Base-by-base conservation (phyloP, 2,797 vertebrate genomes). In the Sebastes nivosus region DNA sequence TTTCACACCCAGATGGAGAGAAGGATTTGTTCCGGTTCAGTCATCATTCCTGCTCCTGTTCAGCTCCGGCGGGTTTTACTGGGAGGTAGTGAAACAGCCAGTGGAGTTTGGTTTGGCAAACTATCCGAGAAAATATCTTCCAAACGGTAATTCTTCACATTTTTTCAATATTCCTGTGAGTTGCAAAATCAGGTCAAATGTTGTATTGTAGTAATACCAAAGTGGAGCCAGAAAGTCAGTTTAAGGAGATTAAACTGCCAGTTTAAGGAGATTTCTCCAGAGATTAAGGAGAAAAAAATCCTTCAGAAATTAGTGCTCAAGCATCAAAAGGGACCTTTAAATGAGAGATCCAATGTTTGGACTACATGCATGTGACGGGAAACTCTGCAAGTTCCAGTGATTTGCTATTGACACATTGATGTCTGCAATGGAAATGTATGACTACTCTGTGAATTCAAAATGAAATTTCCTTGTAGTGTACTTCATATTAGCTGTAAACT, bases 91-190 rank as follows among this genome's bases (percentile, higher is more conserved):
- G 29, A 67, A 50, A 24, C 29, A 54, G 13, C 24, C 29, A 5
- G 30, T 12, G 12, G 52, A 65, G 30, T 67, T 74, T 67, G 12
- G 16, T 52, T 59, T 74, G 50, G n/a, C 46, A 36, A 36, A 24
- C 22, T 29, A 34, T 38, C 38, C 2, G 2, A 29, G 36, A 38
- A n/a, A 46, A 60, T 52, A 29, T 60, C 59, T 18, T 77, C 25
- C 1, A 16, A 29, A 77, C 2, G 2, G 87, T 88, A 81, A 84
- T 72, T 75, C 20, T 22, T 59, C 2, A 42, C 22, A 9, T 73
- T 60, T 74, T 1, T 11, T 65, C 22, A 27, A 3, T 36, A 24
- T 25, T 29, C 4, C 3, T 68, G 52, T 30, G 24, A 66, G 38
- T 25, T 46, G 11, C 30, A 22, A 42, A 80, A 58, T 27, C 34